Evolutionary conservation across 2,113 vertebrate species (phyloP), one percentile per base, ranked within the genome.

Genomic region (Mormoops blainvillei): DNA sequence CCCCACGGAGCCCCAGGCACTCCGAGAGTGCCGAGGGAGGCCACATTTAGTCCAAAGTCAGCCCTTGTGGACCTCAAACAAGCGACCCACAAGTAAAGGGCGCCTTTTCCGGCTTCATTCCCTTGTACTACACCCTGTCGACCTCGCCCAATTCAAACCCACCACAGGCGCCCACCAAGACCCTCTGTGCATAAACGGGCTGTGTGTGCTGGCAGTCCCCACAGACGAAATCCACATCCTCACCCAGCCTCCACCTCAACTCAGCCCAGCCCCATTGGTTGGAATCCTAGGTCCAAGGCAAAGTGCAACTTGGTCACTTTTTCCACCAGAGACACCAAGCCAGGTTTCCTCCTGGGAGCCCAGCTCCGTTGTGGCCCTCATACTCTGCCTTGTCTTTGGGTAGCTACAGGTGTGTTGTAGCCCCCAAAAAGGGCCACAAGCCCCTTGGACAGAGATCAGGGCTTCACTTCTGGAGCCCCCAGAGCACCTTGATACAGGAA

Each of bases 61-160:
- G 84, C 70, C 41, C 38, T 41, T 11, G 24, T 0, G 5, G 56
- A 33, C 81, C 81, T 95, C 93, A 89, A 89, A 86, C 22, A 33
- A 71, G 61, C 0, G 3, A 26, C 50, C 43, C 10, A 12, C 0
- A 1, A 74, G 33, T 11, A 22, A n/a, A 70, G 76, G 71, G 56
- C 9, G 45, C 26, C 84, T 93, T 67, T 65, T 36, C 24, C 8
- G 84, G 31, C 45, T 52, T 12, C 18, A 26, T 31, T 89, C 50
- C 58, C 81, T 93, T 81, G 82, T 20, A 65, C 61, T 43, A 77
- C 15, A 11, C 28, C 1, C 24, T 3, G 24, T 61, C 43, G 41
- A 16, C 87, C 3, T 33, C 33, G 15, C 19, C 68, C 71, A 38
- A 45, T 87, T 94, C 63, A 82, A n/a, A 52, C n/a, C 80, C 41